Percentiles rank a stretch among this genome's conserved stretches.
Evolutionary conservation across 92 coral and sea anemone genomes (phyloP).

Genomic region (Siderastrea radians): DNA sequence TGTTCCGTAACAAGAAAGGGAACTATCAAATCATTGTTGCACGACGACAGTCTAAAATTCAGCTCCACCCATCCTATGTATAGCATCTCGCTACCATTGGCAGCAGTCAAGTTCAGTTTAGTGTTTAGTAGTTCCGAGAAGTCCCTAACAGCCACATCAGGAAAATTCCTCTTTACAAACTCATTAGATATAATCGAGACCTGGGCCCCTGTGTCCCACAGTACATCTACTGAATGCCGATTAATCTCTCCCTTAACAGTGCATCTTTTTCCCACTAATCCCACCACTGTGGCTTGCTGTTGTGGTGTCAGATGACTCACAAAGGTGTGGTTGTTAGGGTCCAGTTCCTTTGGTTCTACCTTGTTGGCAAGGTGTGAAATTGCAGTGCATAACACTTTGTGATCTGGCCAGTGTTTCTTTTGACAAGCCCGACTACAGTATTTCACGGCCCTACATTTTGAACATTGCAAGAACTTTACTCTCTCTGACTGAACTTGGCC

Average conservation of each 20-base stretch:
- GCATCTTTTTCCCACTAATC: constrained; percentile 70
- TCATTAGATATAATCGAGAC: constrained; percentile 52
- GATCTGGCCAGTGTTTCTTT: constrained; percentile 49
- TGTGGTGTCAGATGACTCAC: constrained; percentile 57
- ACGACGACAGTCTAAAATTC: constrained; percentile 56
- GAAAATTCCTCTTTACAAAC: constrained; percentile 43
- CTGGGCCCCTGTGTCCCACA: constrained; percentile 77
- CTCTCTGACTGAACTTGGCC: constrained; percentile 25
- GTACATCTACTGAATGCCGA: constrained; percentile 37
- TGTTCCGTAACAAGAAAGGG: constrained; percentile 39
- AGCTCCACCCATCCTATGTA: constrained; percentile 57
- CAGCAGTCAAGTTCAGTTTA: constrained; percentile 35
- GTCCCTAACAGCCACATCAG: constrained; percentile 20
- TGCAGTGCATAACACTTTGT: constrained; percentile 37
- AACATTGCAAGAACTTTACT: constrained; percentile 43
- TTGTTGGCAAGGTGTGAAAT: constrained; percentile 20
- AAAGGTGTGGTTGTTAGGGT: constrained; percentile 14
- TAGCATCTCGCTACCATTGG: constrained; percentile 35
- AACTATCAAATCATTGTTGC: constrained; percentile 18
- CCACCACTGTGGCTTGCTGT: constrained; percentile 45
- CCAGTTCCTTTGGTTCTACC: not conserved
- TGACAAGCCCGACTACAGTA: constrained; percentile 55
- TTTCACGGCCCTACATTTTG: constrained; percentile 46
- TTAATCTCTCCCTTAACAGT: constrained; percentile 54
- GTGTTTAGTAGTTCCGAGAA: constrained; percentile 16